Percentiles rank a stretch among this genome's conserved stretches.
Conservation (phyloP, 2,113 vertebrate species). For the Thalassoma bifasciatum region DNA sequence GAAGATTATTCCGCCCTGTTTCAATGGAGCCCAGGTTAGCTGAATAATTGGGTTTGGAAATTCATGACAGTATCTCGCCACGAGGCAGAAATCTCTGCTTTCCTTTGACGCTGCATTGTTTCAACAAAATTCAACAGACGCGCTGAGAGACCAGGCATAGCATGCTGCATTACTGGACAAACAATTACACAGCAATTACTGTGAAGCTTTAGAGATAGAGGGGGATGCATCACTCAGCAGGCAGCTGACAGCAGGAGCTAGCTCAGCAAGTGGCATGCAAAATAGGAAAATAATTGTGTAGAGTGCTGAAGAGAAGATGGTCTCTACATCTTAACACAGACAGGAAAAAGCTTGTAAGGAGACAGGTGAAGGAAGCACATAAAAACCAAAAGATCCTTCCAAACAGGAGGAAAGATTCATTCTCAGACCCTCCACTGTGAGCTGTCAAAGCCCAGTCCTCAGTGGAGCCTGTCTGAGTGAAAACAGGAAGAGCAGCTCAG, state of each 20-base stretch:
- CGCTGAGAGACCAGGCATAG: slow-evolving; percentile 11
- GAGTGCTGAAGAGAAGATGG: slow-evolving; percentile 25
- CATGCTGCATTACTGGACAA: slow-evolving; percentile 44
- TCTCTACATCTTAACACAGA: background rate
- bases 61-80: slow-evolving; percentile 29
- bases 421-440: slow-evolving; percentile 22
- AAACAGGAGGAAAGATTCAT: slow-evolving; percentile 12
- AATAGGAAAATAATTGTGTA: slow-evolving; percentile 53
- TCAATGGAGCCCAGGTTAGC: slow-evolving; percentile 37
- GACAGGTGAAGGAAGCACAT: slow-evolving; percentile 5
- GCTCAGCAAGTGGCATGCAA: slow-evolving; percentile 65
- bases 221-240: slow-evolving; percentile 59
- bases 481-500: background rate
- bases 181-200: slow-evolving; percentile 64
- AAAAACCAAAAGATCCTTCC: slow-evolving; percentile 38
- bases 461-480: slow-evolving; percentile 38
- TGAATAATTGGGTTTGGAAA: slow-evolving; percentile 58
- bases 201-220: slow-evolving; percentile 48
- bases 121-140: slow-evolving; percentile 9
- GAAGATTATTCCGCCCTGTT: slow-evolving; percentile 40
- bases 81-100: background rate
- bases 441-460: slow-evolving; percentile 31
- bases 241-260: slow-evolving; percentile 59
- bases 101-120: background rate
- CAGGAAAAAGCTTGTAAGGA: slow-evolving; percentile 7